These are phyloP conservation scores for roundworm (Caenorhabditis elegans) DNA, from an alignment of 1,140 invertebrate species.

Conservation along the genomic window WBcel235 BX284606.5:6810001-6810500, in stretches of 20 bases:
- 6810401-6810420: not conserved
- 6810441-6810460: slow-evolving; percentile 25
- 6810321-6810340: slow-evolving; percentile 30
- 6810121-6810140: not conserved
- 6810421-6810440: not conserved
- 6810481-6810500: slow-evolving; percentile 34
- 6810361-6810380: not conserved
- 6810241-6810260: not conserved
- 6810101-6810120: not conserved
- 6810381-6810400: slow-evolving; percentile 34
- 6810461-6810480: slow-evolving; percentile 21
- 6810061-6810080: not conserved
- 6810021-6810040: slow-evolving; percentile 2
- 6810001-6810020: not conserved
- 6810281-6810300: not conserved
- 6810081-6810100: slow-evolving; percentile 30
- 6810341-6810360: slow-evolving; percentile 34
- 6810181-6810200: not conserved
- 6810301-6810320: not conserved
- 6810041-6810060: not conserved
- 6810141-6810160: slow-evolving; percentile 7
- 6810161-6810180: not conserved
- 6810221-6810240: not conserved
- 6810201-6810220: not conserved
- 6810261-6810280: not conserved